A percentile compares a stretch with the other conserved stretches of the same genome.
phyloP scores from a whole-genome alignment of 2,797 vertebrate genomes.

The Balearica regulorum region DNA sequence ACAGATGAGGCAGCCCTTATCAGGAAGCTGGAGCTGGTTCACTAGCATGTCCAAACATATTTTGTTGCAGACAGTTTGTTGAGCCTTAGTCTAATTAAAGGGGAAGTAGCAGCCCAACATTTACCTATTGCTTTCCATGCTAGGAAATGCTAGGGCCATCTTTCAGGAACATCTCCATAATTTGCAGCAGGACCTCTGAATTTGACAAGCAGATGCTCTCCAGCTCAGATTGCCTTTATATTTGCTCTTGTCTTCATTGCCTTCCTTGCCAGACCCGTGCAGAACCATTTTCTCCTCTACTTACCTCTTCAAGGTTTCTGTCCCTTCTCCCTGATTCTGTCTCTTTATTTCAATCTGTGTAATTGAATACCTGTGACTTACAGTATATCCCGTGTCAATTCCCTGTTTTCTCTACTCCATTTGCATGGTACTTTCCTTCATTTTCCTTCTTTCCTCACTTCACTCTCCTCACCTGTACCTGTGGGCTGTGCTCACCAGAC shows the following conservation, averaged over 20 bases:
- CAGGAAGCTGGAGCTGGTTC: background rate
- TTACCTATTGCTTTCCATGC: background rate
- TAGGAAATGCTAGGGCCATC: background rate
- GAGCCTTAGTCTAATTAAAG: background rate
- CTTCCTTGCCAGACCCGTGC: background rate
- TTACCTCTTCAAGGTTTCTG: background rate
- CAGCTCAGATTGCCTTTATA: background rate
- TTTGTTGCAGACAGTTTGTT: background rate
- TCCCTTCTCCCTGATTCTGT: background rate
- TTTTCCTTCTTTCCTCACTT: background rate
- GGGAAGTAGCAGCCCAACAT: background rate
- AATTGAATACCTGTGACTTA: background rate
- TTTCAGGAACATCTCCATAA: background rate
- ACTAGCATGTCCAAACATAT: background rate
- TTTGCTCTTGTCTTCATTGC: background rate
- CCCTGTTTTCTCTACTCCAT: background rate
- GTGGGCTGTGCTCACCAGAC: background rate
- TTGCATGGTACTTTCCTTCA: background rate
- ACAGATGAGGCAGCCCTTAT: background rate
- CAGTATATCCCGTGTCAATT: rapidly evolving
- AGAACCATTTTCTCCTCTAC: background rate
- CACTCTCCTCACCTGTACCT: background rate
- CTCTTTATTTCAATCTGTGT: background rate
- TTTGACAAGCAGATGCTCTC: background rate
- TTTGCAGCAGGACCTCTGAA: background rate